Evolutionary conservation across 2,888 invertebrate genomes (phyloP).

Genomic region (Druceiella hillmani): DNA sequence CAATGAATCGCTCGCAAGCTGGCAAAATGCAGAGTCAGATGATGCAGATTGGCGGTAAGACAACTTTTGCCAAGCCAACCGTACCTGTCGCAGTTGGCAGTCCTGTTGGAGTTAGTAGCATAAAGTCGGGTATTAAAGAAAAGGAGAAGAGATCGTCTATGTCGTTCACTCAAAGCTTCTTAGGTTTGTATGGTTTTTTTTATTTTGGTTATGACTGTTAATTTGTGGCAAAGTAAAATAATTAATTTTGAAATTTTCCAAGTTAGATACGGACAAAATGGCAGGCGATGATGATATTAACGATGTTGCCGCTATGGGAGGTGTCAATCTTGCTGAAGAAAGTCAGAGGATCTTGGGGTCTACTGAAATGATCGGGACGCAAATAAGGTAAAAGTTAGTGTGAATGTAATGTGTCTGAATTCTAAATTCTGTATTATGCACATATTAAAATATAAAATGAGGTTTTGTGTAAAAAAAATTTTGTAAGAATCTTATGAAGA

Average conservation of each 20-base stretch:
- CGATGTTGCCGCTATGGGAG: slow-evolving; percentile 98
- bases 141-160: slow-evolving; percentile 63
- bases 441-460: no score
- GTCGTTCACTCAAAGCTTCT: slow-evolving; percentile 27
- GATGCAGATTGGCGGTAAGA: slow-evolving; percentile 44
- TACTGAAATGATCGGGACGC: slow-evolving; percentile 84
- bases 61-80: slow-evolving; percentile 33
- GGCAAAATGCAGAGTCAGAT: no score
- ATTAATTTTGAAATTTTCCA: slow-evolving; percentile 7
- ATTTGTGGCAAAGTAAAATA: slow-evolving; percentile 28
- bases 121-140: slow-evolving; percentile 64
- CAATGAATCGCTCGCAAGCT: no score
- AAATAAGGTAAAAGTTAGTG: slow-evolving; percentile 50
- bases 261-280: slow-evolving; percentile 50
- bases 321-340: slow-evolving; percentile 95
- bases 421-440: no score
- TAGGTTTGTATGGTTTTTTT: no score
- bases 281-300: slow-evolving; percentile 94
- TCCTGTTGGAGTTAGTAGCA: slow-evolving; percentile 41
- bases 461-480: no score
- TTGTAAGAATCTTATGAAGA: no score
- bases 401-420: no score
- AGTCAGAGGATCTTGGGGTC: slow-evolving; percentile 89
- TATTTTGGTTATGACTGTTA: slow-evolving; percentile 34
- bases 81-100: slow-evolving; percentile 32